Base-by-base conservation (phyloP, 2,797 vertebrate genomes). In the Rhinichthys osculus region DNA sequence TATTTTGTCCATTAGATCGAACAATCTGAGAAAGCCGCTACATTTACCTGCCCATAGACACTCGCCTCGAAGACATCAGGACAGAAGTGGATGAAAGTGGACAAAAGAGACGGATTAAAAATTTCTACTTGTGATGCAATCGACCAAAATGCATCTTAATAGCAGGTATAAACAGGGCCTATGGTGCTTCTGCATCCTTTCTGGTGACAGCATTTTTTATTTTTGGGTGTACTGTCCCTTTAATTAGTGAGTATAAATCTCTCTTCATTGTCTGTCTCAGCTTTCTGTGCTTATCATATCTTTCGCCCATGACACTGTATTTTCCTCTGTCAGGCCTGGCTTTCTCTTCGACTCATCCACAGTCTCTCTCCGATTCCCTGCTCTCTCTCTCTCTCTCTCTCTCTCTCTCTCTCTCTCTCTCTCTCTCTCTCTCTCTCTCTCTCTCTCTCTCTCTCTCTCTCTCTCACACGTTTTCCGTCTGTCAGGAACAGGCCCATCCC, bases 401-500 rank as follows among this genome's bases (percentile, higher is more conserved):
- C n/a, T n/a, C n/a, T n/a, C n/a, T n/a, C n/a, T n/a, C n/a, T n/a
- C n/a, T n/a, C n/a, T 33, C 40, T 78, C 4, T 73, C 69, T 62
- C 74, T 64, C 64, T 76, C 14, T 84, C 86, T 89, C 67, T 64
- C 71, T 85, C 35, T 72, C 86, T 77, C 47, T 17, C 47, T 17
- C 47, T 17, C 50, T 54, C 17, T 81, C 0, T 67, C 54, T 64
- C 42, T n/a, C 87, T 17, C 44, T 85, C 57, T n/a, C 27, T 44
- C 59, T 14, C 11, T 30, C n/a, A 5, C 59, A 30, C 13, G 23
- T 62, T 27, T 69, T 80, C 84, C 50, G 78, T 78, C 57, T 71
- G 57, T 83, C 77, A 70, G 76, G 44, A 78, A 82, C 77, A 90
- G 83, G 90, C 92, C 85, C 84, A 87, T 87, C 89, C 88, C 90